Evolutionary conservation across 2,113 vertebrate species (phyloP).

Genomic region (Alouatta palliata): DNA sequence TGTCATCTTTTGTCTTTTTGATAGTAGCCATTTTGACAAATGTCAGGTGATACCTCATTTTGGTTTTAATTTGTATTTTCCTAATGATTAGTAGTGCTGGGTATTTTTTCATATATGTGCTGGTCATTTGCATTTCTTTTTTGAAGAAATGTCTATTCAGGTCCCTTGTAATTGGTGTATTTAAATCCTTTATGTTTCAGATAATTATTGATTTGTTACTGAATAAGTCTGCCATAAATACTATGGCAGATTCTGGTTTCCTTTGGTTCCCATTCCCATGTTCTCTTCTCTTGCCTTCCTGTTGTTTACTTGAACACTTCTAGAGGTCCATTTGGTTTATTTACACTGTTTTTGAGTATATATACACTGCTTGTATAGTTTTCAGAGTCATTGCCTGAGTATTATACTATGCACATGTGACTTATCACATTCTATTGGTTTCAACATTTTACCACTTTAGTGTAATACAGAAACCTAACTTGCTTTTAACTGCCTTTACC

Average conservation of each 20-base stretch:
- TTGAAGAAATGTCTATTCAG: background rate
- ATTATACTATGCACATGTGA: background rate
- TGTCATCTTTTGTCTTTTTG: background rate
- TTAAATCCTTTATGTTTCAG: background rate
- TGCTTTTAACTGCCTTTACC: background rate
- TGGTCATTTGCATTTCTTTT: background rate
- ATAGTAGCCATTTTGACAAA: background rate
- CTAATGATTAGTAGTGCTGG: background rate
- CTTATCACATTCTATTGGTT: background rate
- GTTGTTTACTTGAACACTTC: background rate
- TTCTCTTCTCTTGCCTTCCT: background rate
- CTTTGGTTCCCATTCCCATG: background rate
- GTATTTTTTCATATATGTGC: background rate
- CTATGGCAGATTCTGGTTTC: background rate
- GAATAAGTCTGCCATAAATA: background rate
- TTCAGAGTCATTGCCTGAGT: background rate
- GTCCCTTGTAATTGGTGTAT: background rate
- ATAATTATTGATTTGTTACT: background rate
- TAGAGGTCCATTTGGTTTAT: background rate
- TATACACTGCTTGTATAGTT: background rate
- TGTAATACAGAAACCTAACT: background rate
- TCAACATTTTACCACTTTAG: background rate
- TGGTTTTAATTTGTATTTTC: background rate
- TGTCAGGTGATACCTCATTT: background rate
- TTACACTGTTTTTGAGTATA: background rate